Evolutionary conservation across 2,888 invertebrate species (phyloP).

Genomic region (Zhuqinia jingwanae): DNA sequence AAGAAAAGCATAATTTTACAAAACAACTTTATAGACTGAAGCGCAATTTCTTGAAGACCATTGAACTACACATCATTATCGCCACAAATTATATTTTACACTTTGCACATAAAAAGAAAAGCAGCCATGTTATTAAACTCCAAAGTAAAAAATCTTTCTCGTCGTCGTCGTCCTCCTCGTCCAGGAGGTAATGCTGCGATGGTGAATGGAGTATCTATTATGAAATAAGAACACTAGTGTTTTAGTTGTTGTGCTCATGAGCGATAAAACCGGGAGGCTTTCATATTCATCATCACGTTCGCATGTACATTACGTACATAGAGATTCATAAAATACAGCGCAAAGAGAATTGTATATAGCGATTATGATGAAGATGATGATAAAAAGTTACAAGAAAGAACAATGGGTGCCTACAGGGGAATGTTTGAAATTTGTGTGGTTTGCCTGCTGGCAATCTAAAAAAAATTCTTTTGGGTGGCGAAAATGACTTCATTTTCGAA

Average conservation of each 20-base stretch:
- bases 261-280: slow-evolving; percentile 63
- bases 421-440: slow-evolving; percentile 79
- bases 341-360: slow-evolving; percentile 41
- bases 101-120: slow-evolving; percentile 14
- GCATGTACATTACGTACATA: neutral
- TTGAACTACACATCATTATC: slow-evolving; percentile 33
- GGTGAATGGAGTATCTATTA: no score
- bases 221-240: no score
- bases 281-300: slow-evolving; percentile 41
- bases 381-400: slow-evolving; percentile 77
- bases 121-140: neutral
- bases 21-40: no score
- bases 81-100: neutral
- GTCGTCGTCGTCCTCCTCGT: no score
- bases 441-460: slow-evolving; percentile 78
- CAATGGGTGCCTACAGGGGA: slow-evolving; percentile 79
- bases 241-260: slow-evolving; percentile 30
- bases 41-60: slow-evolving; percentile 6
- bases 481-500: slow-evolving; percentile 79
- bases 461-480: slow-evolving; percentile 79
- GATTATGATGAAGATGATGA: slow-evolving; percentile 58
- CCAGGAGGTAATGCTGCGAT: slow-evolving; percentile 43
- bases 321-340: neutral
- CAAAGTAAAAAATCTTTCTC: neutral
- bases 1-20: no score